Conservation (phyloP, 2,888 invertebrate genomes). For the Tethea ocularis region DNA sequence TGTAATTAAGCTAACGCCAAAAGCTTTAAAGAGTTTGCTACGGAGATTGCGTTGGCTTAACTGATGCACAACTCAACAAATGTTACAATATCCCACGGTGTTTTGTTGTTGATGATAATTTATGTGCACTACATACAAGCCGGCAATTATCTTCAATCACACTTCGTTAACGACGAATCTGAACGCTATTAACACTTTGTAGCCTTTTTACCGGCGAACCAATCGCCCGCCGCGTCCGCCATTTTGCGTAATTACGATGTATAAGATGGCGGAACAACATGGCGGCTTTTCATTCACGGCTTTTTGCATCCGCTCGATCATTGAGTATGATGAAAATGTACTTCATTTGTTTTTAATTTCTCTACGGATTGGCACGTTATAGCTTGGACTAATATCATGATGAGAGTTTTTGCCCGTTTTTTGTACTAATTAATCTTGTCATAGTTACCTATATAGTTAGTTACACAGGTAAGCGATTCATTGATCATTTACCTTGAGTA, state of each 20-base stretch:
- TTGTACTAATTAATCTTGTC: not conserved
- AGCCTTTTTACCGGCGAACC: conserved; percentile 65
- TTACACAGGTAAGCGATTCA: not conserved
- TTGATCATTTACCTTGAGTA: not conserved
- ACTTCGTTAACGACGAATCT: conserved; percentile 73
- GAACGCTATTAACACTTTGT: conserved; percentile 69
- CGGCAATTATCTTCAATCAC: conserved; percentile 68
- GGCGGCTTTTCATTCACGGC: conserved; percentile 54
- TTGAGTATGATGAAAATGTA: conserved; percentile 33
- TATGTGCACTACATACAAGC: conserved; percentile 41
- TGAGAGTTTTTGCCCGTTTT: not conserved
- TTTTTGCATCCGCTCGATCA: conserved; percentile 46
- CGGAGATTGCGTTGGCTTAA: conserved; percentile 18
- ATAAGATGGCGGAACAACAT: conserved; percentile 69
- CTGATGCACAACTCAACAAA: conserved; percentile 27
- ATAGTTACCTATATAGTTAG: not conserved
- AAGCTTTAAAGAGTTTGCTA: not conserved
- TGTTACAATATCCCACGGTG: conserved; percentile 39
- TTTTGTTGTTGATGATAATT: conserved; percentile 27
- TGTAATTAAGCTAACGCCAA: not conserved
- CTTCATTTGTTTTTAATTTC: conserved; percentile 17
- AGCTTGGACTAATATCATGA: not conserved
- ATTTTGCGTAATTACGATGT: conserved; percentile 69
- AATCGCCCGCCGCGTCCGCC: conserved; percentile 55
- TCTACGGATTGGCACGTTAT: conserved; percentile 3